A percentile compares a stretch with the other conserved stretches of the same genome.
Evolutionary conservation across 2,888 invertebrate genomes (phyloP).

Genomic region (Panorpa germanica): DNA sequence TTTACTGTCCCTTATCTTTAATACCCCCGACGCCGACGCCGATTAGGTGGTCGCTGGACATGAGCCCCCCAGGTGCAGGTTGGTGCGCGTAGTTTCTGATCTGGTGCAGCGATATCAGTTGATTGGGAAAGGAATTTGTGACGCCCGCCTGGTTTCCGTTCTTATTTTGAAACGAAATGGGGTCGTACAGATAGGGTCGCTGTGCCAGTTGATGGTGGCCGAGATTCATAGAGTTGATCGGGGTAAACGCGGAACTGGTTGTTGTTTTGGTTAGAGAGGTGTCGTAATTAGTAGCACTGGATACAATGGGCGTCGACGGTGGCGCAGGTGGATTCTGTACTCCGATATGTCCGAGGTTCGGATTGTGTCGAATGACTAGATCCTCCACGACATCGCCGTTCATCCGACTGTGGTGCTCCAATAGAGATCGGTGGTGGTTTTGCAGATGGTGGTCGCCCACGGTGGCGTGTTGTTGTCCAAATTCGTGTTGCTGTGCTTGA

Average conservation of each 20-base stretch:
- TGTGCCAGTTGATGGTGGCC: constrained; percentile 50
- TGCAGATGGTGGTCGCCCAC: constrained; percentile 34
- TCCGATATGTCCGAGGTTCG: constrained; percentile 10
- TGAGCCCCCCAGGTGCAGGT: constrained; percentile 53
- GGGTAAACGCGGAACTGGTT: constrained; percentile 82
- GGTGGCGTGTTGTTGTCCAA: constrained; percentile 29
- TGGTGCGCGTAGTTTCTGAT: constrained; percentile 92
- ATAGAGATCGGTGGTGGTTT: constrained; percentile 51
- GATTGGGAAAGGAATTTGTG: constrained; percentile 67
- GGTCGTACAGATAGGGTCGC: constrained; percentile 81
- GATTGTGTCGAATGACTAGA: constrained; percentile 20
- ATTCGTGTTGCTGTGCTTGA: constrained; percentile 36
- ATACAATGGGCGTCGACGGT: constrained; percentile 17
- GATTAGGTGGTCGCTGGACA: constrained; percentile 48
- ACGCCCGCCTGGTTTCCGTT: constrained; percentile 39
- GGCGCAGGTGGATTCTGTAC: constrained; percentile 12
- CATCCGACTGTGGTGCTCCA: constrained; percentile 32
- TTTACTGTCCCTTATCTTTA: constrained; percentile 13
- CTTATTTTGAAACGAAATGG: constrained; percentile 72
- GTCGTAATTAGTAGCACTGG: constrained; percentile 23
- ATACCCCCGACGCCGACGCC: constrained; percentile 25
- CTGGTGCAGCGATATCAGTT: constrained; percentile 87
- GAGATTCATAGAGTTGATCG: constrained; percentile 67
- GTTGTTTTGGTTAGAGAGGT: constrained; percentile 31
- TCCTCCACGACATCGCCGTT: constrained; percentile 23